Percentiles rank a stretch among this genome's conserved stretches.
Evolutionary conservation across 2,113 vertebrate species (phyloP).

Genomic region (Talpa occidentalis): DNA sequence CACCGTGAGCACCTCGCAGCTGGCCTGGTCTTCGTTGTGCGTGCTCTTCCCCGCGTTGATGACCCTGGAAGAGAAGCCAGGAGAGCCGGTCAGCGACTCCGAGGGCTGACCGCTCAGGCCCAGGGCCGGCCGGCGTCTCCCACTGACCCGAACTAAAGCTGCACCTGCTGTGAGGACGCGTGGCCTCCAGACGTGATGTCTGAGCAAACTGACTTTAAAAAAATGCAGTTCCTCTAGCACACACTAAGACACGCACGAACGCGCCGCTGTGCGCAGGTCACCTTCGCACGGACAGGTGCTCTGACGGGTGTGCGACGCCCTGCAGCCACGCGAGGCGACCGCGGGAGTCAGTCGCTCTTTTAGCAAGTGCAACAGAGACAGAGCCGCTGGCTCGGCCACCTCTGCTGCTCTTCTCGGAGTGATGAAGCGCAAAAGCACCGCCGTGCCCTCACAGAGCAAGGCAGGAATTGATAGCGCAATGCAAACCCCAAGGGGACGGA

Average conservation of each 20-base stretch:
- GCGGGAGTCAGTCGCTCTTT: slow-evolving; percentile 42
- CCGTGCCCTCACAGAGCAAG: not conserved
- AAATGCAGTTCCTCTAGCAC: not conserved
- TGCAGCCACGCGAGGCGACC: slow-evolving; percentile 26
- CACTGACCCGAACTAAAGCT: not conserved
- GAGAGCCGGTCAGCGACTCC: not conserved
- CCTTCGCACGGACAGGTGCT: not conserved
- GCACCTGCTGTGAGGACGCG: not conserved
- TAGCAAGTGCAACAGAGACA: slow-evolving; percentile 1
- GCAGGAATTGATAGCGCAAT: not conserved
- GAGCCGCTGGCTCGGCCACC: slow-evolving; percentile 19
- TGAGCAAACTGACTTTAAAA: not conserved
- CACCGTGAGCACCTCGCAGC: slow-evolving; percentile 95
- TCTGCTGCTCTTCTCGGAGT: slow-evolving; percentile 33
- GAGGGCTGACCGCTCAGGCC: not conserved
- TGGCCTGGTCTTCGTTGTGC: slow-evolving; percentile 98
- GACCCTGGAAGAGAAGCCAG: slow-evolving; percentile 87
- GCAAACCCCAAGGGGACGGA: not conserved
- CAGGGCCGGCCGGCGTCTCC: not conserved
- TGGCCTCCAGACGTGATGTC: not conserved
- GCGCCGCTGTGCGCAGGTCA: not conserved
- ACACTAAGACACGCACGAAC: not conserved
- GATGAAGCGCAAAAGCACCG: slow-evolving; percentile 54
- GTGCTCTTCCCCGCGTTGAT: slow-evolving; percentile 99
- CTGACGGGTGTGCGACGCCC: not conserved